These are phyloP conservation scores for Capreolus pygargus DNA, from an alignment of 2,113 vertebrate genomes.

Conservation along the genomic window DNA sequence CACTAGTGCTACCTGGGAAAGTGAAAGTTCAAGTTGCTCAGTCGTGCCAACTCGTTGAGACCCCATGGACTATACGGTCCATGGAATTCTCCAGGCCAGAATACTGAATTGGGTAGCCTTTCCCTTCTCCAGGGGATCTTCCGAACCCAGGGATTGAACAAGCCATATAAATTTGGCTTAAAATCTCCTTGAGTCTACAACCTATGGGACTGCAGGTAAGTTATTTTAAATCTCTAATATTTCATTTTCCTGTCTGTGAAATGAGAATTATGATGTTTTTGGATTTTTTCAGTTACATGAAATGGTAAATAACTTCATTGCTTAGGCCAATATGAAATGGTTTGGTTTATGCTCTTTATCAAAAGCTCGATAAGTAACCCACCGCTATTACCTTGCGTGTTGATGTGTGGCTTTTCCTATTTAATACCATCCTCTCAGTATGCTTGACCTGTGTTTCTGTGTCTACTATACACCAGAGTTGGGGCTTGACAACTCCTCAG, in stretches of 20 bases:
- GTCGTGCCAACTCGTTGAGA: accelerated
- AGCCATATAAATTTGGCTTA: neutral
- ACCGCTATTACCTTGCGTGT: neutral
- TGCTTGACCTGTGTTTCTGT: neutral
- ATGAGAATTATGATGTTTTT: neutral
- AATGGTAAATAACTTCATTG: neutral
- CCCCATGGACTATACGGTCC: neutral
- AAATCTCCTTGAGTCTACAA: neutral
- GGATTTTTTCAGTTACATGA: neutral
- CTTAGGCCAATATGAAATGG: conserved; percentile 2
- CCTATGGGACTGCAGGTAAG: neutral
- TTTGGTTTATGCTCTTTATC: neutral
- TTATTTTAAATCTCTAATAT: neutral
- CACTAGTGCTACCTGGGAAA: neutral
- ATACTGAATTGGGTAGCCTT: neutral
- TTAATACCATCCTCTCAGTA: neutral
- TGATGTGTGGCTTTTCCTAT: neutral
- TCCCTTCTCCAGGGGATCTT: neutral
- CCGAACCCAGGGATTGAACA: neutral
- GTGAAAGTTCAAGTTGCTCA: neutral
- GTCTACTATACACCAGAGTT: neutral
- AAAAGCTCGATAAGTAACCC: neutral
- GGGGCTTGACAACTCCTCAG: neutral
- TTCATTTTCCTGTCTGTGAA: neutral
- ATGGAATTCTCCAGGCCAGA: neutral